Base-by-base conservation (phyloP, 2,797 vertebrate species). In the Pachyuromys duprasi region DNA sequence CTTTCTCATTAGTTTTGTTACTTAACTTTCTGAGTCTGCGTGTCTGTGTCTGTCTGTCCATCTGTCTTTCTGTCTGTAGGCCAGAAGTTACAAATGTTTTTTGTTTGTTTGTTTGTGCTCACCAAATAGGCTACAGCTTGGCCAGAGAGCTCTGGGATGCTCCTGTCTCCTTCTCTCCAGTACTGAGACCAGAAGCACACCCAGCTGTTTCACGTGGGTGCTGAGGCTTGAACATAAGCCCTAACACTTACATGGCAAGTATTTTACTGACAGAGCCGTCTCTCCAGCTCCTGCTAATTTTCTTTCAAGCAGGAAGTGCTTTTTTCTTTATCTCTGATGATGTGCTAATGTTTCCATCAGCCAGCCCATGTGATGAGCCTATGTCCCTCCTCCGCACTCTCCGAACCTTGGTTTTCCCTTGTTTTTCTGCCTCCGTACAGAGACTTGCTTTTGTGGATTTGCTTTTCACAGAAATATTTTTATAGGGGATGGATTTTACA, bases 401-500 rank as follows among this genome's bases (percentile, higher is more conserved):
- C 3, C 8, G n/a, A 39, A 42, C 55, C 53, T 13, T 14, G 49
- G 28, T 22, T 62, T 42, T 36, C 28, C 53, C 17, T 65, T 7
- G 33, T 14, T 42, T 62, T 28, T 75, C 55, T 45, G 55, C 18
- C 67, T 18, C 49, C 20, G 11, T 20, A 12, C 49, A 55, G 7
- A 49, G 49, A 49, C 49, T 49, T 49, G 24, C 36, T n/a, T 49
- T 49, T 49, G 49, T 49, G 36, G 57, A 18, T 63, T 20, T 8
- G 31, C 20, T 28, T 84, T 36, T 5, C 3, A 3, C 42, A 4
- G 1, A 8, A 42, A 18, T 0, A 0, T 4, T 55, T 14, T 17
- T 18, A 0, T 0, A 2, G 65, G 45, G 45, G 15, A 11, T 72
- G 24, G 69, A 31, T n/a, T 39, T 36, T 20, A 39, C n/a, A 74